Percentiles rank a stretch among this genome's conserved stretches.
Evolutionary conservation across 53 echinoderm and acorn worm species (phyloP).

Genomic region (Henricia sp.): DNA sequence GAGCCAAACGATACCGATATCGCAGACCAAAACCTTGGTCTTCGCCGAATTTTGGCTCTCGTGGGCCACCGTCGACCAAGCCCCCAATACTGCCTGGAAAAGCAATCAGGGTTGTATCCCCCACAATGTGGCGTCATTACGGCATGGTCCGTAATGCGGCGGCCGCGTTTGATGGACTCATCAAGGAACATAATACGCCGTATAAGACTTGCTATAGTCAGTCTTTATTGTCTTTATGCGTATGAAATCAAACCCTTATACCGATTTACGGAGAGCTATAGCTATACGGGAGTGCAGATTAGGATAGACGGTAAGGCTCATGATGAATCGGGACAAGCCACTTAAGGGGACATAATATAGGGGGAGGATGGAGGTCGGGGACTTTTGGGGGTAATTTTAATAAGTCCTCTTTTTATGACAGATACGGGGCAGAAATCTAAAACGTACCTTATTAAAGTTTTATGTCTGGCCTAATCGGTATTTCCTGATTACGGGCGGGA

Average conservation of each 20-base stretch:
- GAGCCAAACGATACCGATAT: too few species aligned
- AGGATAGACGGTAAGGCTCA: constrained; percentile 34
- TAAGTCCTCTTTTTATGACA: constrained; percentile 7
- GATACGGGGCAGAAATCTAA: not conserved
- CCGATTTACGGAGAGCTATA: too few species aligned
- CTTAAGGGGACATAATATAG: constrained; percentile 22
- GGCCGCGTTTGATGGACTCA: constrained; percentile 47
- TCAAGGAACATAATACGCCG: not conserved
- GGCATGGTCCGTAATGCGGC: not conserved
- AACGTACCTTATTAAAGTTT: not conserved
- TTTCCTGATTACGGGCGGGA: too few species aligned
- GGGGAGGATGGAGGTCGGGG: not conserved
- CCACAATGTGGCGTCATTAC: constrained; percentile 31
- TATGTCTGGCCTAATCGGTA: constrained; percentile 10
- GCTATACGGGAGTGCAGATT: constrained; percentile 10
- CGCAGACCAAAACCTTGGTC: too few species aligned
- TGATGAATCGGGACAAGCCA: constrained; percentile 36
- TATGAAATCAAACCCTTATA: not conserved
- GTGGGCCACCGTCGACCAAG: constrained; percentile 2
- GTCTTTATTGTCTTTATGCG: constrained; percentile 1
- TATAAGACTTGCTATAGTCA: not conserved
- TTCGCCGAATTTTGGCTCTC: not conserved
- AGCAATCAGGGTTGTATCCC: constrained; percentile 46
- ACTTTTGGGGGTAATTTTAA: not conserved
- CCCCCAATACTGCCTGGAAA: constrained; percentile 17